Evolutionary conservation across 2,797 vertebrate genomes (phyloP).

Genomic region (Nyctalus aviator): DNA sequence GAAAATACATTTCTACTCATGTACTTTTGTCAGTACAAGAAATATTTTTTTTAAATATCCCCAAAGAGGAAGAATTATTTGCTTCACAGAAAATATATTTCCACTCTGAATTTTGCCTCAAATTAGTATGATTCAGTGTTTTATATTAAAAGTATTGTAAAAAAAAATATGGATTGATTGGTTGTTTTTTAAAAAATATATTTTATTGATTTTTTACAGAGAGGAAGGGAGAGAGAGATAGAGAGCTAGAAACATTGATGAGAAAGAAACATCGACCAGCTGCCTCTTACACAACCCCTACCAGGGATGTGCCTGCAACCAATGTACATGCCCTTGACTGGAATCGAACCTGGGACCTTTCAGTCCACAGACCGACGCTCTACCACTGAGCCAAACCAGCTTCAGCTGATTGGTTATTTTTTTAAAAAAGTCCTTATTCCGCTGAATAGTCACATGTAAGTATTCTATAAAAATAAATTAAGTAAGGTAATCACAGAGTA

Average conservation of each 20-base stretch:
- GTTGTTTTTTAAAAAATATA: not conserved
- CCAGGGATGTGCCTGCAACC: too few relatives aligned
- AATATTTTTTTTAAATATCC: not conserved
- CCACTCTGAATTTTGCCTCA: slow-evolving; percentile 5
- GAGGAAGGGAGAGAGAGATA: too few relatives aligned
- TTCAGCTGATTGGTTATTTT: not conserved
- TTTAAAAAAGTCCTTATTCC: not conserved
- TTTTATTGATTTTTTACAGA: too few relatives aligned
- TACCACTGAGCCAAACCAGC: too few relatives aligned
- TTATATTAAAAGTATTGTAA: slow-evolving; percentile 12
- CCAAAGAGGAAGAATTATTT: not conserved
- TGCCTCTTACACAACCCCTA: too few relatives aligned
- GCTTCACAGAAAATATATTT: not conserved
- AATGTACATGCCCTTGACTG: too few relatives aligned
- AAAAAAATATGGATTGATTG: not conserved
- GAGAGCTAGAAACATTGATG: too few relatives aligned
- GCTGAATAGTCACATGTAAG: not conserved
- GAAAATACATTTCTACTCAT: not conserved
- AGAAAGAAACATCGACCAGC: too few relatives aligned
- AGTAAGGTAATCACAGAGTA: slow-evolving; percentile 17
- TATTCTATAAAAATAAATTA: not conserved
- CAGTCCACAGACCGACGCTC: too few relatives aligned
- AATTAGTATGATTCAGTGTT: not conserved
- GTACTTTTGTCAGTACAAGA: not conserved
- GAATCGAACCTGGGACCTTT: too few relatives aligned